Evolutionary conservation across 2,888 invertebrate species (phyloP), one percentile per base, ranked within the genome.

Genomic region (Apocheima hispidaria): DNA sequence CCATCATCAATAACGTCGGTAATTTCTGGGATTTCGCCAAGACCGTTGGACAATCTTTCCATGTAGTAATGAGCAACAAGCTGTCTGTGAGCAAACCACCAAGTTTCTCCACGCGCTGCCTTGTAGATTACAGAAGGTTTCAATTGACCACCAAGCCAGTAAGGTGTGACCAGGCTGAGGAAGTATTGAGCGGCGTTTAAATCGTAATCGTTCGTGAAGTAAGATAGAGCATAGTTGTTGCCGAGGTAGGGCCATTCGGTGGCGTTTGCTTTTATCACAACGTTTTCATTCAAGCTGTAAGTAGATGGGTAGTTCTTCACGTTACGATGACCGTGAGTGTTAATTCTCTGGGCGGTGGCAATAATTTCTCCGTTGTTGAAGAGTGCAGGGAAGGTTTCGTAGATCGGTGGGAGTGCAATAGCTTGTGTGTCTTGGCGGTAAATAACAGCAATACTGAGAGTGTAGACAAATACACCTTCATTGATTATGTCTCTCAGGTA

Each of bases 201-300:
- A 57, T 94, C 95, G 56, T 95, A 87, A 81, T 97, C 97, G 75
- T 96, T 95, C 14, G 95, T 95, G 88, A 95, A 96, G 86, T 97
- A 97, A 30, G 43, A 96, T 70, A n/a, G 92, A 20, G 40, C 3
- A 23, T 58, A 93, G 64, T 95, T 95, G 9, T 26, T 26, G 2
- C 93, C 85, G 75, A 93, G 89, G 68, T 93, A 84, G 69, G 93
- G 93, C 89, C 93, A 92, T 12, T 92, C 91, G 9, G 95, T 94
- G 74, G 94, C 94, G 83, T 96, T 96, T 70, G 94, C 94, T 61
- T 92, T 90, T 57, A 95, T 93, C 16, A 94, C 91, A 59, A 94
- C 87, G 71, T 89, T 85, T 33, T 94, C 86, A 54, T 92, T 82
- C 88, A 89, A 78, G 44, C 82, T 62, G 66, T 78, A 87, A 12